Evolutionary conservation across 2,888 invertebrate genomes (phyloP).

Genomic region (Apantesis nais): DNA sequence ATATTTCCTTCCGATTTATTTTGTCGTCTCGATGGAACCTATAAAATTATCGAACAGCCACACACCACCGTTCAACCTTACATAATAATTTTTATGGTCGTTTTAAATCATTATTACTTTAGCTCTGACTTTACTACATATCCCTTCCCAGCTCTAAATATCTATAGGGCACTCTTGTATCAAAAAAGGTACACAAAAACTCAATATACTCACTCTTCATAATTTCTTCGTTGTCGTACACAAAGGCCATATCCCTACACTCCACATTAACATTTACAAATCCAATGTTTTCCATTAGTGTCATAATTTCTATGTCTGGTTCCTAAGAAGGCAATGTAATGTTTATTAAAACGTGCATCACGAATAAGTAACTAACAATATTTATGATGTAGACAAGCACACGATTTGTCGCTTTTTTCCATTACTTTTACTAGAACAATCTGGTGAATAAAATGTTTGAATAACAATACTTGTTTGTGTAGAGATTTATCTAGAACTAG

Average conservation of each 20-base stretch:
- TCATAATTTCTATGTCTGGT: conserved; percentile 84
- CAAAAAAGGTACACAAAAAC: neutral
- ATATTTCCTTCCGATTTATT: too few species aligned
- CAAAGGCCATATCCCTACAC: conserved; percentile 84
- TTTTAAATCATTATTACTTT: neutral
- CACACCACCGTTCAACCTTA: too few species aligned
- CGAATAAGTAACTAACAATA: too few species aligned
- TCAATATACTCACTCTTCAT: conserved; percentile 83
- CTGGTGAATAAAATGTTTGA: too few species aligned
- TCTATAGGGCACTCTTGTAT: neutral
- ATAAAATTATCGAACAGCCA: neutral
- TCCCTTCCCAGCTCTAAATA: neutral
- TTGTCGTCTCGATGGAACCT: too few species aligned
- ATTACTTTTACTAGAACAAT: too few species aligned
- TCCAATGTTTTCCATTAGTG: conserved; percentile 85
- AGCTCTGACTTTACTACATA: neutral
- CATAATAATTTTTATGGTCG: neutral
- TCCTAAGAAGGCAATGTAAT: conserved; percentile 58
- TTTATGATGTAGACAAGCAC: too few species aligned
- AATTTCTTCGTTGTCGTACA: conserved; percentile 84
- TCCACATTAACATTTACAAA: conserved; percentile 87
- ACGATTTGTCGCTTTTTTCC: too few species aligned
- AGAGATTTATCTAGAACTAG: too few species aligned
- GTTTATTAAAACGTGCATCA: too few species aligned
- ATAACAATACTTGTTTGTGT: too few species aligned